Percentiles rank a stretch among this genome's conserved stretches.
Evolutionary conservation across 2,888 invertebrate species (phyloP).

Genomic region (Plebejus melissa): DNA sequence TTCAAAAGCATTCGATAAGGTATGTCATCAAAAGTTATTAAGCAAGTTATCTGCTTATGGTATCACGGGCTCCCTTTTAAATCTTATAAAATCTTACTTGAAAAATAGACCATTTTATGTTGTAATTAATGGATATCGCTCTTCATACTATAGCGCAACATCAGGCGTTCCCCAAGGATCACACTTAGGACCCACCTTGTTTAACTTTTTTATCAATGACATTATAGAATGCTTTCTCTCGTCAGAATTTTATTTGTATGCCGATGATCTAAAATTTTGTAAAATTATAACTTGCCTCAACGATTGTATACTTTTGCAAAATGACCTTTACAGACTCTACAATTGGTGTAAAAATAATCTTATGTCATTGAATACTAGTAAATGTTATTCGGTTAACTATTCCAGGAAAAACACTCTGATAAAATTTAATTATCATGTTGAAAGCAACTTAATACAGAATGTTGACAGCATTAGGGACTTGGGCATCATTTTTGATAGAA

Average conservation of each 20-base stretch:
- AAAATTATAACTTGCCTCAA: no score
- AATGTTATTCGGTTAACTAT: no score
- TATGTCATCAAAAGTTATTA: not conserved
- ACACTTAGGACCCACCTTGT: not conserved
- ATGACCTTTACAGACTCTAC: no score
- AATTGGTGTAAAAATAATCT: not conserved
- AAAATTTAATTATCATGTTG: no score
- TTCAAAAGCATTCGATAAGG: constrained; percentile 27
- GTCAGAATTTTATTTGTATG: no score
- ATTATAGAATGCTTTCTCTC: no score
- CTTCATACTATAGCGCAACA: not conserved
- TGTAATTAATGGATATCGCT: not conserved
- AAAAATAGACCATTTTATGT: constrained; percentile 7
- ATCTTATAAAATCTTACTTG: not conserved
- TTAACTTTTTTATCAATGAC: not conserved
- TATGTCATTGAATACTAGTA: no score
- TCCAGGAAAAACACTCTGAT: no score
- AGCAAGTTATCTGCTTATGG: not conserved
- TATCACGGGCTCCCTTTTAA: no score
- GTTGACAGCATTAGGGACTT: no score
- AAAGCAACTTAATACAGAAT: not conserved
- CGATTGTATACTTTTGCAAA: no score
- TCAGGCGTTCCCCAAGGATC: constrained; percentile 12
- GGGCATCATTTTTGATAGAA: not conserved
- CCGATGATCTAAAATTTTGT: no score